Evolutionary conservation across 2,888 invertebrate genomes (phyloP), one percentile per base, ranked within the genome.

Genomic region (Myopa tessellatipennis): DNA sequence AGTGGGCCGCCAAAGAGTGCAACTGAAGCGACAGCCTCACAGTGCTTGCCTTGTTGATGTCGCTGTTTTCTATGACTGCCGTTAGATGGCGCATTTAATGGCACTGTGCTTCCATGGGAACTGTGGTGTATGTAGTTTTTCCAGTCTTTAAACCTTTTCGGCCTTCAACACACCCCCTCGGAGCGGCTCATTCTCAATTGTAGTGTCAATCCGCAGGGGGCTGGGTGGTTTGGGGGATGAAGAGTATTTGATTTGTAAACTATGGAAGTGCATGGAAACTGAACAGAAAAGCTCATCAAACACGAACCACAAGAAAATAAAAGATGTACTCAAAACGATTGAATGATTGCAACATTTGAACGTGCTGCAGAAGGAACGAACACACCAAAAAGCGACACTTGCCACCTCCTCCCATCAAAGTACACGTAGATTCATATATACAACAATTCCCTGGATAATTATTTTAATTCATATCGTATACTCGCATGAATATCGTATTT

Each of bases 231-330:
- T 14, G 14, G 14, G 50, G 50, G n/a, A 55, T 16, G n/a, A 12
- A 16, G 65, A 36, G 52, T 52, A 50, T 74, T 74, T 40, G 63
- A 65, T 63, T 74, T 65, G 52, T 36, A 7, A 38, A 55, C 65
- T 74, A 74, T 65, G 65, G 50, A 65, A 52, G 65, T 52, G 26
- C 36, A 34, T 63, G 72, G 4, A 16, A 40, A 18, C 16, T 8
- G 14, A 55, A 55, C 4, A n/a, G 4, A 71, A 58, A 71, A 36
- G 71, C 36, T 10, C 38, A 36, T n/a, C 40, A 8, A 58, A 14
- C 38, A 63, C 40, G n/a, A 40, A 45, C 7, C 14, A 67, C 40
- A 40, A 1, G 12, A 63, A 73, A 73, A 34, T 45, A 34, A 63
- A 63, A 40, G 10, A 3, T 40, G 40, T 34, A 61, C 12, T 61